A percentile compares a stretch with the other conserved stretches of the same genome.
Evolutionary conservation across 2,888 invertebrate genomes (phyloP).

Genomic region (Meteorus cinctellus): DNA sequence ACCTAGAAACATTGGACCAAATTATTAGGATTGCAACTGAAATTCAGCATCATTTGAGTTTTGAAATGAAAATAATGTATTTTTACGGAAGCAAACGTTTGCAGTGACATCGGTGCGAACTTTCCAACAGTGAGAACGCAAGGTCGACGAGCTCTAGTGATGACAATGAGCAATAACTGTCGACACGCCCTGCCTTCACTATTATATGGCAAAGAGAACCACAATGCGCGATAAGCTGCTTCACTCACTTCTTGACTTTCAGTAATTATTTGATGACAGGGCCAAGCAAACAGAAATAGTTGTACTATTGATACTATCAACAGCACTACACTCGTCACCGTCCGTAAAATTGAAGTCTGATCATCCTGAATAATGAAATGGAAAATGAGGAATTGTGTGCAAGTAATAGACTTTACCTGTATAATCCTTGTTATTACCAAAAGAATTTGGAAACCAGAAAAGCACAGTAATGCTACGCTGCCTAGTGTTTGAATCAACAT

Average conservation of each 20-base stretch:
- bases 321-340: background rate
- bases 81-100: conserved; percentile 58
- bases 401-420: background rate
- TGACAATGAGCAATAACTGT: conserved; percentile 52
- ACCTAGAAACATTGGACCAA: conserved; percentile 22
- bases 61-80: conserved; percentile 49
- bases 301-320: background rate
- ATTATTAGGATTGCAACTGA: too few species aligned
- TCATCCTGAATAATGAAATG: background rate
- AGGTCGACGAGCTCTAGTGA: conserved; percentile 54
- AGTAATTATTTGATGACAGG: conserved; percentile 57
- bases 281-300: conserved; percentile 40
- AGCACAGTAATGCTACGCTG: conserved; percentile 49
- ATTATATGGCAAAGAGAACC: conserved; percentile 54
- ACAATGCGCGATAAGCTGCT: conserved; percentile 53
- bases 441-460: conserved; percentile 50
- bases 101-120: conserved; percentile 58
- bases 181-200: conserved; percentile 48
- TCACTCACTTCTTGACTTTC: conserved; percentile 55
- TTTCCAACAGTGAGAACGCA: conserved; percentile 58
- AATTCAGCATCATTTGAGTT: background rate
- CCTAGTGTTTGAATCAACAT: conserved; percentile 48
- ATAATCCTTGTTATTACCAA: conserved; percentile 42
- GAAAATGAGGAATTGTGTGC: background rate
- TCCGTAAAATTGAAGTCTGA: background rate